Percentiles rank a stretch among this genome's conserved stretches.
Evolutionary conservation across 2,797 vertebrate genomes (phyloP).

Genomic region (Sebastes umbrosus): DNA sequence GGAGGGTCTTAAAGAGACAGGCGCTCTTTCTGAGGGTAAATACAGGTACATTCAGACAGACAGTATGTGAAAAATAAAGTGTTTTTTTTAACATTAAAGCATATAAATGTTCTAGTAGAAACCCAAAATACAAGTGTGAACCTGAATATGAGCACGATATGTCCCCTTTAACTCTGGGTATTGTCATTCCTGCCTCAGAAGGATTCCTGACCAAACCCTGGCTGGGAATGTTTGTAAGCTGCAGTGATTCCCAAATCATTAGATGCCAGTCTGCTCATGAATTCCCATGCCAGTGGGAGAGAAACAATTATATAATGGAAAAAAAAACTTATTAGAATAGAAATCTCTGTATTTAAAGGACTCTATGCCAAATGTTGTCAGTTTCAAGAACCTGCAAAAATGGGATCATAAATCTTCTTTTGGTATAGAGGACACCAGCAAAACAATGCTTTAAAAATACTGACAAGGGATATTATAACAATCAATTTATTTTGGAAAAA

Average conservation of each 20-base stretch:
- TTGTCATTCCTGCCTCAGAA: slow-evolving; percentile 15
- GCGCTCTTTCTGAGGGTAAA: too few species aligned
- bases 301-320: neutral
- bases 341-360: neutral
- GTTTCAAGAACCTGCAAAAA: neutral
- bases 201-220: slow-evolving; percentile 11
- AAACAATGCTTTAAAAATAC: neutral
- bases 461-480: neutral
- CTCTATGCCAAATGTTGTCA: neutral
- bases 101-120: too few species aligned
- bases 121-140: neutral
- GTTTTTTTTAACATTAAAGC: too few species aligned
- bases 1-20: too few species aligned
- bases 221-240: slow-evolving; percentile 29
- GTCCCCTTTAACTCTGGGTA: neutral
- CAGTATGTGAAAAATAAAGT: too few species aligned
- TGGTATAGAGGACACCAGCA: neutral
- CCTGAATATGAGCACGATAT: neutral
- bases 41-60: too few species aligned
- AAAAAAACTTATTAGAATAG: neutral
- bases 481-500: neutral
- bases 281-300: neutral
- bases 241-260: neutral
- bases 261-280: neutral
- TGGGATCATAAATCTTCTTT: neutral